A percentile compares a stretch with the other conserved stretches of the same genome.
Evolutionary conservation across 1,140 invertebrate genomes (phyloP).

Genomic region (Bombus haemorrhoidalis): DNA sequence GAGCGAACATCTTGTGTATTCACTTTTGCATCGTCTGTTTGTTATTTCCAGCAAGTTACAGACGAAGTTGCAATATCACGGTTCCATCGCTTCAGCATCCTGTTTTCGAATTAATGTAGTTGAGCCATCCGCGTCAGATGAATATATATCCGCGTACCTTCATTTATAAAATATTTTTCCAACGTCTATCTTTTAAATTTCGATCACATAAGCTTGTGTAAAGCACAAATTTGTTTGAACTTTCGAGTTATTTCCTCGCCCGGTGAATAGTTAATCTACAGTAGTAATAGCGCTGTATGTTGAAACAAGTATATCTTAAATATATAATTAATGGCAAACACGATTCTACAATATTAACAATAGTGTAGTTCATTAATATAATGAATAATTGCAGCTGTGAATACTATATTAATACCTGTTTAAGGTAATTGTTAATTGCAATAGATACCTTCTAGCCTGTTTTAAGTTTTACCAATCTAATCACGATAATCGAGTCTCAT

Average conservation of each 20-base stretch:
- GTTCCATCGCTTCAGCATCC: not conserved
- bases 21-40: not conserved
- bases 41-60: not conserved
- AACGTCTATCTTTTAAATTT: not conserved
- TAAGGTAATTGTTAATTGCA: not conserved
- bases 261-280: no score
- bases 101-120: not conserved
- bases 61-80: not conserved
- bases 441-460: not conserved
- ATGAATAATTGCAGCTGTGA: not conserved
- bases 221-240: no score
- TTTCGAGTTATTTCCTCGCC: no score
- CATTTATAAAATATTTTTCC: not conserved
- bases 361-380: no score
- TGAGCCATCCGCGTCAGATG: not conserved
- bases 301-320: no score
- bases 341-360: no score
- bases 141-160: not conserved
- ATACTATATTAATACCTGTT: not conserved
- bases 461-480: not conserved
- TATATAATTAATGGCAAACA: no score
- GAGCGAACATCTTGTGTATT: not conserved
- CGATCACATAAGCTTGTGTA: no score
- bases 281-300: no score
- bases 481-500: not conserved